Percentiles rank a stretch among this genome's conserved stretches.
phyloP scores from a whole-genome alignment of 2,797 vertebrate genomes.

The Loriculus beryllinus region DNA sequence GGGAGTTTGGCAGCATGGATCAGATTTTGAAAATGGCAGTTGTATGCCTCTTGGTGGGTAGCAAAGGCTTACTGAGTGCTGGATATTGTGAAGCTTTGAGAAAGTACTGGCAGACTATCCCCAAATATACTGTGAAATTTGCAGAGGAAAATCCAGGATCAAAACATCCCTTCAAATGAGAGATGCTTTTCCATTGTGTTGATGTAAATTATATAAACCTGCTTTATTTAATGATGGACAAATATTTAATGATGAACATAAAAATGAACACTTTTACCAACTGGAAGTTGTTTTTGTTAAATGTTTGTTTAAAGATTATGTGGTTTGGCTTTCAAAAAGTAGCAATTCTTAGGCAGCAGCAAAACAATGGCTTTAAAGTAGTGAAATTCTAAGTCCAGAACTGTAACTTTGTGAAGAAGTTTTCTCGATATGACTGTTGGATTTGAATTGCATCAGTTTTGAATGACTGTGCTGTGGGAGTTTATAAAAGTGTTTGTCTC shows the following conservation, averaged over 20 bases:
- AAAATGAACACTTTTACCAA: background rate
- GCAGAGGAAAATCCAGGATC: background rate
- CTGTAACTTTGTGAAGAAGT: rapidly evolving
- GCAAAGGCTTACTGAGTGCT: background rate
- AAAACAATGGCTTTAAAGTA: background rate
- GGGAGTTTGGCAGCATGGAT: background rate
- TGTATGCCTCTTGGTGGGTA: background rate
- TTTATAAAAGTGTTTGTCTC: background rate
- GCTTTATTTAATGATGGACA: background rate
- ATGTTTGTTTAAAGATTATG: background rate
- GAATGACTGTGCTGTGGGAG: background rate
- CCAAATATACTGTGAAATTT: background rate
- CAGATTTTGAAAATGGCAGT: background rate
- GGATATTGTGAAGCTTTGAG: background rate
- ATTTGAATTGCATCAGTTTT: rapidly evolving
- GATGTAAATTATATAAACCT: background rate
- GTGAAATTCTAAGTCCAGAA: background rate
- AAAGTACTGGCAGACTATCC: background rate
- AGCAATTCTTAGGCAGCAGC: background rate
- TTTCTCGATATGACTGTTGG: rapidly evolving
- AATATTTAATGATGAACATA: too few relatives aligned
- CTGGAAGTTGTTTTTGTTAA: background rate
- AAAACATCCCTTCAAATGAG: background rate
- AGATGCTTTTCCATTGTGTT: background rate
- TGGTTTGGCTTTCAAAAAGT: background rate